These are phyloP conservation scores for Podarcis raffonei DNA, from an alignment of 2,113 vertebrate genomes.

Conservation along the genomic window DNA sequence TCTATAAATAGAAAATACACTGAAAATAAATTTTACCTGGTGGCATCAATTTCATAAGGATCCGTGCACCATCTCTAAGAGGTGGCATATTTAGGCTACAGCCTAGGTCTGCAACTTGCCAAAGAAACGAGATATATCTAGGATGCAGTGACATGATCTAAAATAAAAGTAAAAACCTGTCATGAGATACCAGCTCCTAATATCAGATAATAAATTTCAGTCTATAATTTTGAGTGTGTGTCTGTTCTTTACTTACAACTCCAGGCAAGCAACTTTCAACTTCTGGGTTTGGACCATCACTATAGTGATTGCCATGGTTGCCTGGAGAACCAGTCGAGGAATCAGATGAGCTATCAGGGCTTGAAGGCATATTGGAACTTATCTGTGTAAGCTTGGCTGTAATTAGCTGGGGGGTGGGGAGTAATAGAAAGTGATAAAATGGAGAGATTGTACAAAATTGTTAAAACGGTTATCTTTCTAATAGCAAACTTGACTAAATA, in stretches of 20 bases:
- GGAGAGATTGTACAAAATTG: background rate
- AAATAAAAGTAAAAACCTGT: constrained; percentile 56
- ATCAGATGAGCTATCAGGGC: constrained; percentile 98
- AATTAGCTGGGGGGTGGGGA: constrained; percentile 85
- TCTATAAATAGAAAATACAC: background rate
- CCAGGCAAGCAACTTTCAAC: constrained; percentile 98
- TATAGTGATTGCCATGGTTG: constrained; percentile 98
- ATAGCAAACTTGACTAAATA: background rate
- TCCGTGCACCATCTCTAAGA: constrained; percentile 94
- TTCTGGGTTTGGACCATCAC: constrained; percentile 97
- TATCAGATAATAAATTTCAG: background rate
- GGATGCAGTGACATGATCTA: constrained; percentile 99
- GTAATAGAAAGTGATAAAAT: background rate
- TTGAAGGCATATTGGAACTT: constrained; percentile 99
- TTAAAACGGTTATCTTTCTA: background rate
- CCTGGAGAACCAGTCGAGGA: constrained; percentile 98
- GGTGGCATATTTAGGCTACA: constrained; percentile 97
- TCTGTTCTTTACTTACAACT: constrained; percentile 83
- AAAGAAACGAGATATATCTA: constrained; percentile 98
- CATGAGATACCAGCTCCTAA: background rate
- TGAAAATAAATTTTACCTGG: constrained; percentile 81
- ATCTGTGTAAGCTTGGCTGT: constrained; percentile 99
- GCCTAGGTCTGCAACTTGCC: constrained; percentile 98
- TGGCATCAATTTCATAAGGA: constrained; percentile 99
- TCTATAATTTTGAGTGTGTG: constrained; percentile 14